phyloP scores from a whole-genome alignment of 2,888 invertebrate genomes.

The Ptychoptera contaminata region DNA sequence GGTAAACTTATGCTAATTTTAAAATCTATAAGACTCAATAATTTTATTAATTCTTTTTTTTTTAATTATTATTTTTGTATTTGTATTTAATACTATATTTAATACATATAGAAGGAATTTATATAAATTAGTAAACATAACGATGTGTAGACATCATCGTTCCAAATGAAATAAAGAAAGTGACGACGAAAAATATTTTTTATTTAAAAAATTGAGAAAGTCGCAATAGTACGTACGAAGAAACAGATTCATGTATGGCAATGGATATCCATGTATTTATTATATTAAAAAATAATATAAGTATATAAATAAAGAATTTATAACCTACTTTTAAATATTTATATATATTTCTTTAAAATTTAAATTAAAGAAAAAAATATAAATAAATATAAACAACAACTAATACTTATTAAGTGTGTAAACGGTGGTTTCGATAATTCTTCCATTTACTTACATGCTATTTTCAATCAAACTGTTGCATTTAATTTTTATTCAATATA shows the following conservation, averaged over 20 bases:
- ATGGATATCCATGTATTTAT: background rate
- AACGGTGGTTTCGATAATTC: too few relatives aligned
- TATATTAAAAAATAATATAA: conserved; percentile 6
- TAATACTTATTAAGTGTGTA: too few relatives aligned
- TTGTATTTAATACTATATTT: too few relatives aligned
- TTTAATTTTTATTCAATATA: too few relatives aligned
- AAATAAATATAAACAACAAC: background rate
- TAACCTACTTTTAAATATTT: conserved; percentile 8
- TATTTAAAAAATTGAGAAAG: conserved; percentile 8
- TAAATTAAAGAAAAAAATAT: background rate
- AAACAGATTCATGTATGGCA: conserved; percentile 4
- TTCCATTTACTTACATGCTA: too few relatives aligned
- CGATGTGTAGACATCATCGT: too few relatives aligned
- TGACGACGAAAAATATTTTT: conserved; percentile 8
- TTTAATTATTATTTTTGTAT: too few relatives aligned
- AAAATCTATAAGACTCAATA: background rate
- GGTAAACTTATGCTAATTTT: background rate
- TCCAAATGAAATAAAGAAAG: conserved; percentile 8
- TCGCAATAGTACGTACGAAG: conserved; percentile 9
- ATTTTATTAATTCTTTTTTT: conserved; percentile 1
- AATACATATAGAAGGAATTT: too few relatives aligned
- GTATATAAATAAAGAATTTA: conserved; percentile 9
- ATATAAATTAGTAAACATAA: too few relatives aligned
- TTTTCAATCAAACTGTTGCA: too few relatives aligned
- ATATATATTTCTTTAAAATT: background rate